Percentiles rank a stretch among this genome's conserved stretches.
Conservation (phyloP, 2,113 vertebrate species). For the Eulemur rufifrons region DNA sequence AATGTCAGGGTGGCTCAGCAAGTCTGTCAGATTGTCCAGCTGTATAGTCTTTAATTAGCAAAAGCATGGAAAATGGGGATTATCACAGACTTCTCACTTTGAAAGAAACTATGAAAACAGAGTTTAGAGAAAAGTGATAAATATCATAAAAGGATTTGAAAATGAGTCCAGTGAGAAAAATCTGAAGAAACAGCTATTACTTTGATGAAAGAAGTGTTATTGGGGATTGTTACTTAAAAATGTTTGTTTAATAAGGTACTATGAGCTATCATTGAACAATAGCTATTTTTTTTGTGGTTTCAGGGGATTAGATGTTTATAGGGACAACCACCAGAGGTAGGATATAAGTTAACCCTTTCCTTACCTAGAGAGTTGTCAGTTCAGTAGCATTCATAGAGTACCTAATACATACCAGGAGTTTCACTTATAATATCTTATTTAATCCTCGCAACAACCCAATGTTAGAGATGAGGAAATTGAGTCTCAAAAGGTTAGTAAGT, state of each 20-base stretch:
- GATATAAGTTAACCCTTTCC: background rate
- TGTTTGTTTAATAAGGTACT: constrained; percentile 3
- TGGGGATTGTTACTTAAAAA: background rate
- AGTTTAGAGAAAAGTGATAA: background rate
- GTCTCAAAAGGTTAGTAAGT: background rate
- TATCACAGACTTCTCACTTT: background rate
- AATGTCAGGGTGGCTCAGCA: background rate
- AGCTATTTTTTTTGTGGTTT: background rate
- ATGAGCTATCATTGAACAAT: background rate
- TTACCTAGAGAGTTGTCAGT: constrained; percentile 2
- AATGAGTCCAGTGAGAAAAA: constrained; percentile 1
- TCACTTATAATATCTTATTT: background rate
- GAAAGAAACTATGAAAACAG: constrained; percentile 42
- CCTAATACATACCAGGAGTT: background rate
- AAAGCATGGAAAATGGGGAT: constrained; percentile 6
- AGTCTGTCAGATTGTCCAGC: background rate
- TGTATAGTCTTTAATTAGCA: constrained; percentile 42
- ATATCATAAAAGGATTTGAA: background rate
- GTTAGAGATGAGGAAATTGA: background rate
- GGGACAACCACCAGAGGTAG: background rate
- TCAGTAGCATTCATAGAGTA: background rate
- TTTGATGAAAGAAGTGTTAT: background rate
- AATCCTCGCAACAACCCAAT: background rate
- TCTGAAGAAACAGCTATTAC: background rate
- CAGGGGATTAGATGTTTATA: background rate